Percentiles rank a stretch among this genome's conserved stretches.
Evolutionary conservation across 2,888 invertebrate species (phyloP).

Genomic region (Keiferia lycopersicella): DNA sequence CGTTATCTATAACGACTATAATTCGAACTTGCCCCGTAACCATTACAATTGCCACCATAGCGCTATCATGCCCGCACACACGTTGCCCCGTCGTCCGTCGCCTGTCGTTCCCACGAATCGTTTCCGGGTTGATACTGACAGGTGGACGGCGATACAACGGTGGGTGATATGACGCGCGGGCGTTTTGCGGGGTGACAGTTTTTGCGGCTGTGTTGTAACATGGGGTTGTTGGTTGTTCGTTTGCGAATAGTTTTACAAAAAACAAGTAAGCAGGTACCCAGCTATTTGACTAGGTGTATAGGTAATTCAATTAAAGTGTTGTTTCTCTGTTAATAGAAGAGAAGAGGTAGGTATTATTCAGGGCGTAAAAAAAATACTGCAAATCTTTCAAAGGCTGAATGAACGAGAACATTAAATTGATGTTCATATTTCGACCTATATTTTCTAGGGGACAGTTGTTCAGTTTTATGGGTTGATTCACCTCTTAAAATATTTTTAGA

Average conservation of each 20-base stretch:
- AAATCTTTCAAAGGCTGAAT: too few relatives aligned
- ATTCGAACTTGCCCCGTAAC: slow-evolving; percentile 3
- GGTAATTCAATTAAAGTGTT: too few relatives aligned
- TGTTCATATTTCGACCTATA: too few relatives aligned
- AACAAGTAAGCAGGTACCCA: neutral
- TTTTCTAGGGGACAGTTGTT: too few relatives aligned
- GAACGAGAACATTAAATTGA: too few relatives aligned
- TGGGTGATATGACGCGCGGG: slow-evolving; percentile 1
- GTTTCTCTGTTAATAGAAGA: too few relatives aligned
- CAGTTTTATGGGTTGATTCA: too few relatives aligned
- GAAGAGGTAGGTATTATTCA: too few relatives aligned
- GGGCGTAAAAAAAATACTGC: too few relatives aligned
- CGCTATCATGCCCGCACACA: slow-evolving; percentile 12
- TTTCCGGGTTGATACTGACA: slow-evolving; percentile 16
- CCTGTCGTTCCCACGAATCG: neutral
- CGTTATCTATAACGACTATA: neutral
- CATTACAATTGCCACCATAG: slow-evolving; percentile 12
- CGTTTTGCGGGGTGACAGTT: neutral
- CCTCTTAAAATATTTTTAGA: too few relatives aligned
- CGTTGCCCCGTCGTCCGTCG: neutral
- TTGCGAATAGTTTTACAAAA: neutral
- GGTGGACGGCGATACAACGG: neutral
- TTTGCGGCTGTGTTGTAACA: slow-evolving; percentile 1
- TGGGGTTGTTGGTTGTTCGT: neutral
- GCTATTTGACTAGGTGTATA: too few relatives aligned